phyloP scores from a whole-genome alignment of 2,797 vertebrate species.

The Chlorospingus flavigularis region DNA sequence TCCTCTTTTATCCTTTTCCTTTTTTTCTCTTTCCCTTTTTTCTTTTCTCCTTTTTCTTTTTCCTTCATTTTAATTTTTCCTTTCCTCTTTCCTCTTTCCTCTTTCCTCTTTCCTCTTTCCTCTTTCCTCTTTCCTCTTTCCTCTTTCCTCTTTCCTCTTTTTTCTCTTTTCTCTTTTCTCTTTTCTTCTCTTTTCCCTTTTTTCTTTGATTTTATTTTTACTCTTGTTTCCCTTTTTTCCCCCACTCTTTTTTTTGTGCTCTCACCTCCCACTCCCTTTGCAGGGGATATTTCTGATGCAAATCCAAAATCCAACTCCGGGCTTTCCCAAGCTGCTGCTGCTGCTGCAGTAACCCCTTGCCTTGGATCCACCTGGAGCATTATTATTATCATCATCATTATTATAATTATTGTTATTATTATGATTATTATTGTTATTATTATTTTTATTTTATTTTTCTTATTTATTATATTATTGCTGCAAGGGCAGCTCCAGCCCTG shows the following conservation, averaged over 20 bases:
- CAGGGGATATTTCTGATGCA: background rate
- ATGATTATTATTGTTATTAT: too few species aligned
- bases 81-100: too few species aligned
- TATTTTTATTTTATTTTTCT: too few species aligned
- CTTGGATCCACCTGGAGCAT: background rate
- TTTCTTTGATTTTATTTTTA: fast-evolving
- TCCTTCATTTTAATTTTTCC: fast-evolving
- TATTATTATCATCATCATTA: too few species aligned
- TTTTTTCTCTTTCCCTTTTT: fast-evolving
- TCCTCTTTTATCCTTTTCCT: fast-evolving
- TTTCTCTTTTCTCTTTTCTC: fast-evolving
- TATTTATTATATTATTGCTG: background rate
- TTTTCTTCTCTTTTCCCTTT: fast-evolving
- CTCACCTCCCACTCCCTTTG: background rate
- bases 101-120: too few species aligned
- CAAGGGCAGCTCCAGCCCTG: background rate
- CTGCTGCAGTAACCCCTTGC: background rate
- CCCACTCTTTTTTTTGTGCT: fast-evolving
- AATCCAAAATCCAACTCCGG: background rate
- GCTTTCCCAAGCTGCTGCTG: background rate
- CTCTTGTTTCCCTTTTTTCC: fast-evolving
- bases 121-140: fast-evolving
- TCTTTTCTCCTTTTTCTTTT: fast-evolving
- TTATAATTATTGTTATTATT: too few species aligned
- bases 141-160: background rate